These are phyloP conservation scores for Drosophila cognata DNA, from an alignment of 2,888 invertebrate species.

Conservation along the genomic window DNA sequence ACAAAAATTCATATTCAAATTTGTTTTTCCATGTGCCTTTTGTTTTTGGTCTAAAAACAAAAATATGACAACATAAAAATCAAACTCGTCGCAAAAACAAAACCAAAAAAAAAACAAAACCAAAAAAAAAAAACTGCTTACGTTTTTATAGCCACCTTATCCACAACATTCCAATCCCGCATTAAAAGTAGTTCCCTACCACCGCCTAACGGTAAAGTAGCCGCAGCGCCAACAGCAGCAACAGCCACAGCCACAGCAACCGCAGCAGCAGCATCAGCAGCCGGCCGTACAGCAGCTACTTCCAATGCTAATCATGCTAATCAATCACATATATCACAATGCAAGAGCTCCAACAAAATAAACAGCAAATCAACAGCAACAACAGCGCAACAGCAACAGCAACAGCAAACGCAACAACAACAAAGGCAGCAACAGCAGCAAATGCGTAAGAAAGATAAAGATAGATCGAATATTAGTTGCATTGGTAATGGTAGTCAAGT, in stretches of 20 bases:
- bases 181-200: constrained; percentile 88
- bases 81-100: constrained; percentile 37
- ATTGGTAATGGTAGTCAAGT: constrained; percentile 67
- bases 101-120: constrained; percentile 33
- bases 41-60: constrained; percentile 66
- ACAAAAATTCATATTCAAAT: constrained; percentile 57
- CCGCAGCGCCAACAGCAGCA: constrained; percentile 74
- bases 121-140: constrained; percentile 62
- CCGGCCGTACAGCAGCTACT: constrained; percentile 52
- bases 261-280: constrained; percentile 51
- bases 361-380: constrained; percentile 45
- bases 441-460: constrained; percentile 84
- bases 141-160: constrained; percentile 89
- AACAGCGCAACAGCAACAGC: constrained; percentile 45
- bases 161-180: constrained; percentile 90
- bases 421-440: constrained; percentile 64
- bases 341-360: constrained; percentile 58
- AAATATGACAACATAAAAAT: constrained; percentile 44
- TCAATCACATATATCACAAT: constrained; percentile 82
- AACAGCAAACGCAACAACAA: constrained; percentile 49
- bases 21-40: constrained; percentile 71
- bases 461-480: constrained; percentile 80
- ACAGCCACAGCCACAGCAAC: constrained; percentile 30
- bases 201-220: constrained; percentile 85
- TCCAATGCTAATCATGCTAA: constrained; percentile 73